A percentile compares a stretch with the other conserved stretches of the same genome.
Conservation (phyloP, 2,113 vertebrate species). For the Maccullochella peelii region DNA sequence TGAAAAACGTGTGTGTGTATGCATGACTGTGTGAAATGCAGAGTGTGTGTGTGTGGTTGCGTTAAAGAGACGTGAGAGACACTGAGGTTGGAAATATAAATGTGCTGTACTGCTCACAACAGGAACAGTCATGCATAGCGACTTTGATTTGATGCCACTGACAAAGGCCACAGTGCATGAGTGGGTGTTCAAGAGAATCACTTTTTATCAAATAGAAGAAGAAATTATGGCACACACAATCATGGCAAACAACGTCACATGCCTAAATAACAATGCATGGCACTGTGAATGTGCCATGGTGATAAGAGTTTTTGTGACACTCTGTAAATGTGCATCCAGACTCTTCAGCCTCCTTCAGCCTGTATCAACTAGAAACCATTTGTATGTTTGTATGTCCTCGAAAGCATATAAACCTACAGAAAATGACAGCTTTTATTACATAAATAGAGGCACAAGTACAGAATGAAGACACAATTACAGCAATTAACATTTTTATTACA, state of each 20-base stretch:
- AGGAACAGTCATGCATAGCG: conserved; percentile 10
- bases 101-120: conserved; percentile 29
- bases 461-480: not conserved
- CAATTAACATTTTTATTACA: conserved; percentile 14
- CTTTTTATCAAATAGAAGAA: conserved; percentile 47
- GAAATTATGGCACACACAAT: conserved; percentile 33
- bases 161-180: conserved; percentile 12
- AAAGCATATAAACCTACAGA: not conserved
- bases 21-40: not conserved
- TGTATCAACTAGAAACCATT: not conserved
- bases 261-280: conserved; percentile 8
- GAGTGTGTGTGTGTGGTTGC: not conserved
- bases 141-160: conserved; percentile 54
- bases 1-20: conserved; percentile 32
- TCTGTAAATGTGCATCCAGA: not conserved
- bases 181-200: conserved; percentile 42
- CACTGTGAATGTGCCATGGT: conserved; percentile 6
- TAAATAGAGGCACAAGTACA: not conserved
- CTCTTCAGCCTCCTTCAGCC: not conserved
- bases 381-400: not conserved
- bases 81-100: conserved; percentile 53
- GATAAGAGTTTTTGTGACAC: not conserved
- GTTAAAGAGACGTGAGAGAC: conserved; percentile 29
- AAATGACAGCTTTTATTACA: not conserved
- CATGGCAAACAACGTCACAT: not conserved